A percentile compares a stretch with the other conserved stretches of the same genome.
Evolutionary conservation across 2,797 vertebrate species (phyloP).

Genomic region (Pipistrellus pipistrellus): DNA sequence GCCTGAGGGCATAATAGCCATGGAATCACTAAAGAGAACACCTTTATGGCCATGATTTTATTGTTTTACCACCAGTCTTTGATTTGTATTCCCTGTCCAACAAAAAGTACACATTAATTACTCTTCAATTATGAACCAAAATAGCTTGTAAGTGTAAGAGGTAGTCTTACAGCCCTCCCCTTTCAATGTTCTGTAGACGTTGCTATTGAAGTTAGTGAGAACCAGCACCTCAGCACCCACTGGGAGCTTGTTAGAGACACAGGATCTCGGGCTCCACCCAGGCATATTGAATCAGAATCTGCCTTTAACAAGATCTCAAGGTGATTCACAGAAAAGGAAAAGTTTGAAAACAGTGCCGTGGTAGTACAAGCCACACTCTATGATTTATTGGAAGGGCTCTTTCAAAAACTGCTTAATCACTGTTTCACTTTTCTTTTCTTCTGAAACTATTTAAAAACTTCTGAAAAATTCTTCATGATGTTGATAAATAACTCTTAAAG

Average conservation of each 20-base stretch:
- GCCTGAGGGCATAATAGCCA: not conserved
- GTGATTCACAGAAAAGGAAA: not conserved
- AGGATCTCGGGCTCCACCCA: not conserved
- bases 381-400: not conserved
- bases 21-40: not conserved
- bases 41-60: not conserved
- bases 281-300: not conserved
- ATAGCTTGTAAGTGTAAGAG: not conserved
- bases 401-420: not conserved
- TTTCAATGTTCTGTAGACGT: fast-evolving
- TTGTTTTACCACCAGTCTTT: not conserved
- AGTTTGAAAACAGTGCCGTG: not conserved
- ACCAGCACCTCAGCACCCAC: not conserved
- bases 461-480: not conserved
- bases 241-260: not conserved
- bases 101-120: not conserved
- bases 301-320: not conserved
- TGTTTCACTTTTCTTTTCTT: not conserved
- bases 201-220: not conserved
- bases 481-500: not conserved
- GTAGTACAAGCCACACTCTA: not conserved
- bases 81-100: not conserved
- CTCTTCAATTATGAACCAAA: not conserved
- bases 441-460: slow-evolving; percentile 17
- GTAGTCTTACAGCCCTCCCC: fast-evolving